Evolutionary conservation across 2,888 invertebrate species (phyloP).

Genomic region (Lamellibrachia columna): DNA sequence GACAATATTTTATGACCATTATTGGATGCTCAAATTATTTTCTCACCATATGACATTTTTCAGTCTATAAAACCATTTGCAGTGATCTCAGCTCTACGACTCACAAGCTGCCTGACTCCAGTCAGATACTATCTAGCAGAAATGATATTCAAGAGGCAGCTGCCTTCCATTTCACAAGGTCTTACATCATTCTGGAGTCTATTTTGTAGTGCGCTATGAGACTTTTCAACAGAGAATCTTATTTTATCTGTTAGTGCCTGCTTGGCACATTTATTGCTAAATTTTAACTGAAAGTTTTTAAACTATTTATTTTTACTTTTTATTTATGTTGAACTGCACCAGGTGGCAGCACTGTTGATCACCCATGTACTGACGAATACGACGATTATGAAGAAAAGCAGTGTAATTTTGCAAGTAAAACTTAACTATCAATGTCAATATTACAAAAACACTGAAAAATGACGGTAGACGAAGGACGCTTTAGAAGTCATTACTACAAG

Average conservation of each 20-base stretch:
- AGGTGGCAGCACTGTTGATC: too few relatives aligned
- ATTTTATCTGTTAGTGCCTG: background rate
- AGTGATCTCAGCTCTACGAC: background rate
- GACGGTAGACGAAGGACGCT: too few relatives aligned
- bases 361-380: too few relatives aligned
- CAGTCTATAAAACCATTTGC: background rate
- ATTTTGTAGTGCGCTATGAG: background rate
- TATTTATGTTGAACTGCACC: too few relatives aligned
- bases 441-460: too few relatives aligned
- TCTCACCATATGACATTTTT: background rate
- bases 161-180: background rate
- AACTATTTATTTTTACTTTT: too few relatives aligned
- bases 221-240: background rate
- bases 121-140: slow-evolving; percentile 41
- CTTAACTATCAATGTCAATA: too few relatives aligned
- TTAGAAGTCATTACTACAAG: background rate
- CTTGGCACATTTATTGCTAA: background rate
- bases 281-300: too few relatives aligned
- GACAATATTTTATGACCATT: background rate
- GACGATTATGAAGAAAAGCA: too few relatives aligned
- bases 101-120: background rate
- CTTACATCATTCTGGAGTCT: slow-evolving; percentile 24
- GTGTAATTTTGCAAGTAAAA: too few relatives aligned
- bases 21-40: background rate
- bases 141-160: slow-evolving; percentile 3